phyloP scores from a whole-genome alignment of 2,888 invertebrate species.

The Drosophila lutescens region DNA sequence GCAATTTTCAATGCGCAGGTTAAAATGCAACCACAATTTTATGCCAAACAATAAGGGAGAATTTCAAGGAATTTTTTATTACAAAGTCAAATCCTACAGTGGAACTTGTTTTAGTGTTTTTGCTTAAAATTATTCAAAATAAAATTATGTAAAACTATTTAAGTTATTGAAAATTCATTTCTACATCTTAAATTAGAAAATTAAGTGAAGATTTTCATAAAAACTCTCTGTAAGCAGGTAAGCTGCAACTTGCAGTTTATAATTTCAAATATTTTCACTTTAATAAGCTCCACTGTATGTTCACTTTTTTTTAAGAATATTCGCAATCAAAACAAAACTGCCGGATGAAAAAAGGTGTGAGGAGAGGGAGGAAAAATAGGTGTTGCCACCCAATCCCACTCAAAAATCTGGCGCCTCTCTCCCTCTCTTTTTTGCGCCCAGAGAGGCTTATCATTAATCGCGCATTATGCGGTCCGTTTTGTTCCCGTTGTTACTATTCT shows the following conservation, averaged over 20 bases:
- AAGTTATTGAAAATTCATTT: too few relatives aligned
- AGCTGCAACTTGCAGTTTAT: too few relatives aligned
- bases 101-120: neutral
- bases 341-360: conserved; percentile 41
- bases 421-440: conserved; percentile 1
- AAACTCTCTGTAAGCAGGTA: too few relatives aligned
- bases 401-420: conserved; percentile 12
- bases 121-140: too few relatives aligned
- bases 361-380: conserved; percentile 16
- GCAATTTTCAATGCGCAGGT: conserved; percentile 43
- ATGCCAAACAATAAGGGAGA: conserved; percentile 1
- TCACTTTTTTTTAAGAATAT: conserved; percentile 11
- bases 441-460: conserved; percentile 53
- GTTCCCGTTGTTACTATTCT: conserved; percentile 31
- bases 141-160: too few relatives aligned
- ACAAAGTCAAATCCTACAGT: conserved; percentile 4
- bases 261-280: too few relatives aligned
- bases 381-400: conserved; percentile 53
- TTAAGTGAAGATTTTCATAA: too few relatives aligned
- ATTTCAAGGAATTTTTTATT: conserved; percentile 1
- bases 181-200: too few relatives aligned
- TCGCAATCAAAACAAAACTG: conserved; percentile 65
- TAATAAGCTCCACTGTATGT: conserved; percentile 8
- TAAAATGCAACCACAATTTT: conserved; percentile 28
- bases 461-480: conserved; percentile 53